A percentile compares a stretch with the other conserved stretches of the same genome.
These are phyloP conservation scores for Eumeta japonica DNA, from an alignment of 1,140 invertebrate species.

Conservation along the genomic window DNA sequence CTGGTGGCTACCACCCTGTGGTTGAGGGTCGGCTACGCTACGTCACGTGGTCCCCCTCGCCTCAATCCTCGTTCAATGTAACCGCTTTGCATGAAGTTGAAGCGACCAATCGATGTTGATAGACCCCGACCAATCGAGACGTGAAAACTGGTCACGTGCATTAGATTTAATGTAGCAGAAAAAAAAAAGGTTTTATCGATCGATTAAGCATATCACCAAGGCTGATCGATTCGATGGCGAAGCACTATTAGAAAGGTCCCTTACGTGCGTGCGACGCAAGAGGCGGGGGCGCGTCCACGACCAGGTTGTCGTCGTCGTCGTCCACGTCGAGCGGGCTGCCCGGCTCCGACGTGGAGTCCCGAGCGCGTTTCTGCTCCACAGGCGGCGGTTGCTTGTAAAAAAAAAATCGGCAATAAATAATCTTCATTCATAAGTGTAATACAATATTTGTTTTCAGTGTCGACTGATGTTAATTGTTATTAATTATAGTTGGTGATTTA, in stretches of 20 bases:
- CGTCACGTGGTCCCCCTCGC: no score
- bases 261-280: constrained; percentile 14
- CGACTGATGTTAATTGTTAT: background rate
- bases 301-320: constrained; percentile 28
- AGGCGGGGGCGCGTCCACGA: constrained; percentile 17
- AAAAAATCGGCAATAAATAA: constrained; percentile 1
- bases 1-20: no score
- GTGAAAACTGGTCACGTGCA: background rate
- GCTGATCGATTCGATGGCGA: background rate
- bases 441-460: background rate
- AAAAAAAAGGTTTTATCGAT: constrained; percentile 5
- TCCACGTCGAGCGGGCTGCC: constrained; percentile 43
- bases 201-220: background rate
- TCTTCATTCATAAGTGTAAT: background rate
- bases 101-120: no score
- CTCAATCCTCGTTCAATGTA: no score
- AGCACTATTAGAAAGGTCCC: constrained; percentile 5
- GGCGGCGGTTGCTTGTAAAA: constrained; percentile 12
- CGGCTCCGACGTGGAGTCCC: constrained; percentile 31
- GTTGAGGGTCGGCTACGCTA: no score
- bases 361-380: constrained; percentile 23
- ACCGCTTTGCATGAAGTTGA: no score
- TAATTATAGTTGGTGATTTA: no score
- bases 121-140: background rate
- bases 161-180: background rate